Conservation (phyloP, 2,797 vertebrate genomes). For the Malurus leucopterus region DNA sequence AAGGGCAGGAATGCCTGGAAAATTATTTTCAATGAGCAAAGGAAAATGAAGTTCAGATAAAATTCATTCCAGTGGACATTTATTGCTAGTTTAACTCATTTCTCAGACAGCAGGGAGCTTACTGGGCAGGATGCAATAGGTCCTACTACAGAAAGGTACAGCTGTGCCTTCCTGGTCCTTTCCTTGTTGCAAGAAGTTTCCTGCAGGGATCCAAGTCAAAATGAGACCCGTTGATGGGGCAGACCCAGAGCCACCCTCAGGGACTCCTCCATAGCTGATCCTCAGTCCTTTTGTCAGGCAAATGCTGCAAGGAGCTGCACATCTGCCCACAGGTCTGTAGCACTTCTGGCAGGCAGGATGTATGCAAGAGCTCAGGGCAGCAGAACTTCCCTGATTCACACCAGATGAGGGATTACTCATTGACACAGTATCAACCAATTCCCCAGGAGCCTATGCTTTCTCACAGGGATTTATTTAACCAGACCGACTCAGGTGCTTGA, state of each 20-base stretch:
- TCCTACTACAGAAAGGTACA: not conserved
- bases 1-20: not conserved
- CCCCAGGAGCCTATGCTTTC: not conserved
- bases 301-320: rapidly evolving
- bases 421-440: rapidly evolving
- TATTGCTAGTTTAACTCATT: not conserved
- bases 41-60: not conserved
- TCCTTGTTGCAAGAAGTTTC: not conserved
- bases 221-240: not conserved
- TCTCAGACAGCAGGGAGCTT: not conserved
- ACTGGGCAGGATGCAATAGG: not conserved
- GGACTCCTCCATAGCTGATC: not conserved
- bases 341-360: not conserved
- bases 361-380: not conserved
- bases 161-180: not conserved
- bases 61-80: not conserved
- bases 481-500: not conserved
- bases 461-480: not conserved
- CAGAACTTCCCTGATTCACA: not conserved
- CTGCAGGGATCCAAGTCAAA: not conserved
- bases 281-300: not conserved
- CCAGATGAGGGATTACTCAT: not conserved
- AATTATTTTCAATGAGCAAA: not conserved
- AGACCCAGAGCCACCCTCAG: not conserved
- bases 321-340: not conserved